phyloP scores from a whole-genome alignment of 1,140 invertebrate genomes.

The Atta colombica region DNA sequence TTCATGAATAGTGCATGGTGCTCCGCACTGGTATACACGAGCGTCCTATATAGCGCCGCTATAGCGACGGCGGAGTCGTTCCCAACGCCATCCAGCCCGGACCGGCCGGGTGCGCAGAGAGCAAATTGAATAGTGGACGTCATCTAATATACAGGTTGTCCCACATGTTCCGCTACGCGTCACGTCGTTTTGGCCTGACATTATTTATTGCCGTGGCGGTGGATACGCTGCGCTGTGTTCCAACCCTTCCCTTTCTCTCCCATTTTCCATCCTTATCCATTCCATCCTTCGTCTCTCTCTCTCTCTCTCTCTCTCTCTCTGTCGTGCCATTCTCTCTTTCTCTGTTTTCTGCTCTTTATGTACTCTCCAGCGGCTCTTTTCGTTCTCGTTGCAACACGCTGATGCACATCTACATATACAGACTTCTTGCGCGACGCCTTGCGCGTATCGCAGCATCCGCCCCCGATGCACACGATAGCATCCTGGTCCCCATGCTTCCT shows the following conservation, averaged over 20 bases:
- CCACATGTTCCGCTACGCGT: constrained; percentile 79
- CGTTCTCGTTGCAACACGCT: constrained; percentile 27
- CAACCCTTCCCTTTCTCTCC: neutral
- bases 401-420: constrained; percentile 46
- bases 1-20: constrained; percentile 75
- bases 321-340: neutral
- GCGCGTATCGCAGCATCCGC: constrained; percentile 56
- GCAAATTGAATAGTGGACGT: constrained; percentile 80
- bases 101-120: constrained; percentile 57
- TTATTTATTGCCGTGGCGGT: constrained; percentile 69
- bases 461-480: constrained; percentile 53
- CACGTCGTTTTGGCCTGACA: constrained; percentile 71
- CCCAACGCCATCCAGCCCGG: constrained; percentile 68
- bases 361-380: constrained; percentile 22
- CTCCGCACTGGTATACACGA: constrained; percentile 63
- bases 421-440: constrained; percentile 63
- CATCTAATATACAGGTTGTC: constrained; percentile 82
- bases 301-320: constrained; percentile 26
- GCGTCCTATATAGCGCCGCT: constrained; percentile 48
- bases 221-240: constrained; percentile 42
- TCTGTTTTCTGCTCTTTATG: constrained; percentile 36
- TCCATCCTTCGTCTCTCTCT: neutral
- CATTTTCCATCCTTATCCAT: neutral
- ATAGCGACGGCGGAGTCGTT: constrained; percentile 63
- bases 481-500: constrained; percentile 29